Conservation (phyloP, 2,113 vertebrate genomes). For the Channa maculata region DNA sequence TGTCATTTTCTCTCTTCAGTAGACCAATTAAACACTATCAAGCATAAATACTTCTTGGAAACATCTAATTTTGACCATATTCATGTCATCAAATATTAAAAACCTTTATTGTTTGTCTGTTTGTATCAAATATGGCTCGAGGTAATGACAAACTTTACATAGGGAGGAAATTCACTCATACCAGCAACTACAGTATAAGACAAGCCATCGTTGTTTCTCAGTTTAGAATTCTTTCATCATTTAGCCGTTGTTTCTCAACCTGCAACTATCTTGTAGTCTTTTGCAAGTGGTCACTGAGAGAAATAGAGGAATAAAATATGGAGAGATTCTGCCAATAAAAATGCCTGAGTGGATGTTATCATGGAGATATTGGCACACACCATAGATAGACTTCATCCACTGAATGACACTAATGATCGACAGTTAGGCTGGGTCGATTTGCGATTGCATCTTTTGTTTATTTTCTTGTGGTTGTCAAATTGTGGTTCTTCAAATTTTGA, state of each 20-base stretch:
- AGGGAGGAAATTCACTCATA: conserved; percentile 15
- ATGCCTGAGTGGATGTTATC: conserved; percentile 35
- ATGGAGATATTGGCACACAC: conserved; percentile 33
- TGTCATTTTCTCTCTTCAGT: neutral
- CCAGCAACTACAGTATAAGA: conserved; percentile 7
- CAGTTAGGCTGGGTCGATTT: neutral
- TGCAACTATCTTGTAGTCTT: conserved; percentile 33
- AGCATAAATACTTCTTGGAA: neutral
- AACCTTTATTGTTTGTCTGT: neutral
- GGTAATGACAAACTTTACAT: conserved; percentile 7
- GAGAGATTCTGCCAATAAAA: conserved; percentile 4
- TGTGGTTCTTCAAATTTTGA: neutral
- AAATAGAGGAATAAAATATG: neutral
- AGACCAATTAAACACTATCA: conserved; percentile 1
- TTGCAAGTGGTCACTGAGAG: conserved; percentile 14
- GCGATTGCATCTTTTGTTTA: too few species aligned
- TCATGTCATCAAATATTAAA: neutral
- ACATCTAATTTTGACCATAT: neutral
- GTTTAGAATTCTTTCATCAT: conserved; percentile 42
- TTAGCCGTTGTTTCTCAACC: conserved; percentile 35
- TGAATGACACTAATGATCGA: conserved; percentile 37
- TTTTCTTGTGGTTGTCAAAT: neutral
- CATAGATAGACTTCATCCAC: neutral
- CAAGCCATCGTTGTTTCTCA: conserved; percentile 29
- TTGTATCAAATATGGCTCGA: neutral